phyloP scores from a whole-genome alignment of 2,113 vertebrate species.

The Labrus mixtus region DNA sequence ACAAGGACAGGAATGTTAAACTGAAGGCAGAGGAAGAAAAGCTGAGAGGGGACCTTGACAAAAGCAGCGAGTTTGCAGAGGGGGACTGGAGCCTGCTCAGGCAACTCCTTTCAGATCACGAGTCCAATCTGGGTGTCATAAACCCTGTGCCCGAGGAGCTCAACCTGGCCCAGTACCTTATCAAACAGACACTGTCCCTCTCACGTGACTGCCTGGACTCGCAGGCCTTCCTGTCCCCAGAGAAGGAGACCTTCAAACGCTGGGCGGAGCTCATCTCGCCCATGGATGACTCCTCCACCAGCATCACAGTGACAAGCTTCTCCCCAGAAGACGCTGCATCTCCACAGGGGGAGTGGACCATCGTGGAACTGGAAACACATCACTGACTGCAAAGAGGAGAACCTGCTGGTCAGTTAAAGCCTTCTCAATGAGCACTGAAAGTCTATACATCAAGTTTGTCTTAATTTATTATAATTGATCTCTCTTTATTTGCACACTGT shows the following conservation, averaged over 20 bases:
- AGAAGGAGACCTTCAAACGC: conserved; percentile 89
- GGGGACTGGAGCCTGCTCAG: conserved; percentile 95
- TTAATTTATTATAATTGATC: conserved; percentile 59
- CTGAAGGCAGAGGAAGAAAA: conserved; percentile 82
- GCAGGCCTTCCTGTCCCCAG: conserved; percentile 88
- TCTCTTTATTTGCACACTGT: conserved; percentile 27
- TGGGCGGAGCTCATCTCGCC: conserved; percentile 97
- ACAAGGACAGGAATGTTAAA: conserved; percentile 84
- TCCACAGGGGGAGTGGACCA: conserved; percentile 98
- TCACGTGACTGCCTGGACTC: conserved; percentile 91
- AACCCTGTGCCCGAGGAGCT: conserved; percentile 97
- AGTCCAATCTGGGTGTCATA: conserved; percentile 91
- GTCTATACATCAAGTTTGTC: conserved; percentile 31
- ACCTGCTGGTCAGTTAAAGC: conserved; percentile 33
- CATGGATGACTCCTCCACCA: conserved; percentile 92
- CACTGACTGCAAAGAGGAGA: conserved; percentile 84
- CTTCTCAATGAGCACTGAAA: conserved; percentile 26
- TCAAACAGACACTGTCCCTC: conserved; percentile 96
- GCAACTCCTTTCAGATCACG: conserved; percentile 93
- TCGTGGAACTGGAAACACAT: conserved; percentile 98
- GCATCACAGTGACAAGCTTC: conserved; percentile 95
- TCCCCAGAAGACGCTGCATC: conserved; percentile 96
- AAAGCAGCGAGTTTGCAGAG: conserved; percentile 88
- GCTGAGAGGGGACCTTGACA: conserved; percentile 77
- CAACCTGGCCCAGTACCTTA: conserved; percentile 98